Conservation (phyloP, 2,888 invertebrate species). For the Blastobasis lacticolella region DNA sequence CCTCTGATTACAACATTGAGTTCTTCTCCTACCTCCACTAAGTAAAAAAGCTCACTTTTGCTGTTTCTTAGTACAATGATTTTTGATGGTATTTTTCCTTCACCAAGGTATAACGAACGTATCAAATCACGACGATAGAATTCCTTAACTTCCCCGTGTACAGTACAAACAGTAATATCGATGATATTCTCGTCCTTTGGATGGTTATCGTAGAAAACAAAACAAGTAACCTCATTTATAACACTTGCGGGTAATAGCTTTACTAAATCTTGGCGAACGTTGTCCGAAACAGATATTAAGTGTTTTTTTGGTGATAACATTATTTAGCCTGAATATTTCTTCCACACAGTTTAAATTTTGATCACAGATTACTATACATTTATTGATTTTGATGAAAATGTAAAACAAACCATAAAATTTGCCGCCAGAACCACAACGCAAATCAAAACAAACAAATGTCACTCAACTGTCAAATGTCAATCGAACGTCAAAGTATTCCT, state of each 20-base stretch:
- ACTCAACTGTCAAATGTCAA: too few relatives aligned
- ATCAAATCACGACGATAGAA: constrained; percentile 39
- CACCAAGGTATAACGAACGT: constrained; percentile 26
- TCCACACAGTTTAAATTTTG: too few relatives aligned
- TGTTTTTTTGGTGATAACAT: background rate
- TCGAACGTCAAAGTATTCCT: too few relatives aligned
- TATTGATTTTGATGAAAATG: too few relatives aligned
- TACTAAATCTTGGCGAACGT: constrained; percentile 29
- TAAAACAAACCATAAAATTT: background rate
- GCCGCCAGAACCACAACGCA: background rate
- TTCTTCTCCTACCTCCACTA: constrained; percentile 31
- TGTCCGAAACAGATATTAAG: constrained; percentile 19
- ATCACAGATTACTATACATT: too few relatives aligned
- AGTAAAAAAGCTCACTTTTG: constrained; percentile 43
- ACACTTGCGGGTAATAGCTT: constrained; percentile 39
- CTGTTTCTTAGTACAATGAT: constrained; percentile 42
- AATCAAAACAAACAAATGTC: background rate
- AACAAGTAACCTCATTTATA: constrained; percentile 38
- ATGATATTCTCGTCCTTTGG: constrained; percentile 35
- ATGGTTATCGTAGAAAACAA: constrained; percentile 50
- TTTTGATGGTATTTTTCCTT: constrained; percentile 18
- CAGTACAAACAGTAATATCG: constrained; percentile 47
- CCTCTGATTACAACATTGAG: constrained; percentile 39
- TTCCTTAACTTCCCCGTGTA: constrained; percentile 43
- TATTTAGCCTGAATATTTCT: too few relatives aligned